phyloP scores from a whole-genome alignment of 2,888 invertebrate species.

The Tipula unca region DNA sequence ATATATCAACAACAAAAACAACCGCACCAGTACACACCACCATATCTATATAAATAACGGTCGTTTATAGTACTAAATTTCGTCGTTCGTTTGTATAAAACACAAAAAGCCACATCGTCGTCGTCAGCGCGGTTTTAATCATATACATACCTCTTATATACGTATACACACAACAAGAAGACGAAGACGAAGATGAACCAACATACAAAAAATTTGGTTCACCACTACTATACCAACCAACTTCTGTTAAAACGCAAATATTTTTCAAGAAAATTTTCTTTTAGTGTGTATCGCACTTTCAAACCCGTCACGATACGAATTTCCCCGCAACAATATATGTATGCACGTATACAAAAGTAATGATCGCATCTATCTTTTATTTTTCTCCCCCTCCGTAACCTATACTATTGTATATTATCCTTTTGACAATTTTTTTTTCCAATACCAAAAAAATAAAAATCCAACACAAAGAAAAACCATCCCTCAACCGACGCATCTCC shows the following conservation, averaged over 20 bases:
- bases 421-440: neutral
- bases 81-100: neutral
- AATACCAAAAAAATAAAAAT: neutral
- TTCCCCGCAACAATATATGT: neutral
- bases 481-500: neutral
- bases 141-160: neutral
- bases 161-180: neutral
- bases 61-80: conserved; percentile 10
- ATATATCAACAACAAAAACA: conserved; percentile 14
- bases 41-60: neutral
- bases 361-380: neutral
- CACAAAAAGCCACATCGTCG: conserved; percentile 19
- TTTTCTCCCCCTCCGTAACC: neutral
- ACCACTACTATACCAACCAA: neutral
- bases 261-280: neutral
- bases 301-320: neutral
- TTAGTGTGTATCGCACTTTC: neutral
- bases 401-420: neutral
- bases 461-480: neutral
- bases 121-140: conserved; percentile 16
- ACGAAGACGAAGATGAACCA: neutral
- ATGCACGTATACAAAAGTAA: neutral
- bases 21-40: neutral
- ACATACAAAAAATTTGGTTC: neutral
- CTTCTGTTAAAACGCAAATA: neutral